A percentile compares a stretch with the other conserved stretches of the same genome.
Evolutionary conservation across 2,888 invertebrate genomes (phyloP).

Genomic region (Xanthia togata): DNA sequence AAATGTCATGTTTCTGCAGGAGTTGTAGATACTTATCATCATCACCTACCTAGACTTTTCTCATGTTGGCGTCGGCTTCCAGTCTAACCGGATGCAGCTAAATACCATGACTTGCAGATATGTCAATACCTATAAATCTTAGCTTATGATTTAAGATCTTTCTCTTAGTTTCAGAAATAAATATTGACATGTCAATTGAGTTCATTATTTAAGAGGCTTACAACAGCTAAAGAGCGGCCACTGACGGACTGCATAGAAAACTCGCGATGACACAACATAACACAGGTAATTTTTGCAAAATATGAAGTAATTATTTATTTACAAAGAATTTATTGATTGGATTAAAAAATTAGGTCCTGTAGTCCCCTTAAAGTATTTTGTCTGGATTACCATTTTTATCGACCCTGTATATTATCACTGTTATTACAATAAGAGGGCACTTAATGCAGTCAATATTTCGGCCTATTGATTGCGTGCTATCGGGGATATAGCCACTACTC

Average conservation of each 20-base stretch:
- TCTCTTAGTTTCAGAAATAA: background rate
- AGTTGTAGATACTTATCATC: background rate
- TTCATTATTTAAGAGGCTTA: background rate
- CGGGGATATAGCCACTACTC: slow-evolving; percentile 28
- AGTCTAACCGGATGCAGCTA: background rate
- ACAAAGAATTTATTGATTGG: too few species aligned
- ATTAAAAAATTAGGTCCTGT: too few species aligned
- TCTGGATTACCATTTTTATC: background rate
- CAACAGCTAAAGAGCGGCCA: too few species aligned
- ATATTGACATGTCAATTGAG: background rate
- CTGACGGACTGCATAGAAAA: too few species aligned
- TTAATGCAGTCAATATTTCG: slow-evolving; percentile 67
- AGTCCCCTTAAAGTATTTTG: background rate
- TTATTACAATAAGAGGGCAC: slow-evolving; percentile 61
- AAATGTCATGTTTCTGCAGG: background rate
- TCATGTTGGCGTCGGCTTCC: background rate
- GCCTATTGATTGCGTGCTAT: slow-evolving; percentile 69
- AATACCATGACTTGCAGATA: background rate
- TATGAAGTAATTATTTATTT: too few species aligned
- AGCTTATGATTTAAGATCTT: background rate
- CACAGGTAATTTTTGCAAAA: too few species aligned
- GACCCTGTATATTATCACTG: slow-evolving; percentile 59
- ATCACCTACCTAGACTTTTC: background rate
- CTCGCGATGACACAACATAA: too few species aligned
- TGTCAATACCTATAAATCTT: background rate